Conservation (phyloP, 2,888 invertebrate species). For the Sipha maydis region DNA sequence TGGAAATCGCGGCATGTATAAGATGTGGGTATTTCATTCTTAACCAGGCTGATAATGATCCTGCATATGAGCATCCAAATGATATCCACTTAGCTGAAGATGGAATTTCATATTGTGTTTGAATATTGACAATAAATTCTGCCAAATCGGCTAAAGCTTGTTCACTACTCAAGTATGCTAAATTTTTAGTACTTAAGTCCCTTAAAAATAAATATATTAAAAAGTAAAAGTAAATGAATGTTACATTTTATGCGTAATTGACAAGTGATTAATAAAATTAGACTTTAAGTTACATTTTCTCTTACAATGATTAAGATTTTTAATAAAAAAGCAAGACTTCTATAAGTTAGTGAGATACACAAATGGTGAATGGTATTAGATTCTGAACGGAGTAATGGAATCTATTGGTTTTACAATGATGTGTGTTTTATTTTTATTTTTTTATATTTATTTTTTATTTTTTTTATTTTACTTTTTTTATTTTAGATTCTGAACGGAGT, state of each 20-base stretch:
- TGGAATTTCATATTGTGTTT: slow-evolving; percentile 72
- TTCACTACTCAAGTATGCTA: slow-evolving; percentile 81
- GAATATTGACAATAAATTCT: slow-evolving; percentile 81
- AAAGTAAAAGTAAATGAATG: background rate
- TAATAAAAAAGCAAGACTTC: too few relatives aligned
- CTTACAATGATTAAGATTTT: background rate
- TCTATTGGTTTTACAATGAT: too few relatives aligned
- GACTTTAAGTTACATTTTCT: background rate
- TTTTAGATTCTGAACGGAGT: too few relatives aligned
- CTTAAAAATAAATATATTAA: slow-evolving; percentile 69
- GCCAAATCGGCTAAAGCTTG: slow-evolving; percentile 90
- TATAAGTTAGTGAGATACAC: too few relatives aligned
- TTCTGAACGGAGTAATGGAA: too few relatives aligned
- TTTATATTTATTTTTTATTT: too few relatives aligned
- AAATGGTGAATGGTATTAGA: too few relatives aligned
- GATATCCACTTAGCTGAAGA: slow-evolving; percentile 82
- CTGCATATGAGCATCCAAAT: slow-evolving; percentile 97
- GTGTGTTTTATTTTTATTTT: too few relatives aligned
- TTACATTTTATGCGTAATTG: too few relatives aligned
- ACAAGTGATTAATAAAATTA: background rate
- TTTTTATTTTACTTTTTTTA: too few relatives aligned
- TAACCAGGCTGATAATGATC: slow-evolving; percentile 91
- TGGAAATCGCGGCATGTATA: slow-evolving; percentile 85
- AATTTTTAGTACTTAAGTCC: slow-evolving; percentile 81
- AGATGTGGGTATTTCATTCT: slow-evolving; percentile 89